Percentiles rank a stretch among this genome's conserved stretches.
Conservation (phyloP, 2,888 invertebrate species). For the Drosophila fungiperda region DNA sequence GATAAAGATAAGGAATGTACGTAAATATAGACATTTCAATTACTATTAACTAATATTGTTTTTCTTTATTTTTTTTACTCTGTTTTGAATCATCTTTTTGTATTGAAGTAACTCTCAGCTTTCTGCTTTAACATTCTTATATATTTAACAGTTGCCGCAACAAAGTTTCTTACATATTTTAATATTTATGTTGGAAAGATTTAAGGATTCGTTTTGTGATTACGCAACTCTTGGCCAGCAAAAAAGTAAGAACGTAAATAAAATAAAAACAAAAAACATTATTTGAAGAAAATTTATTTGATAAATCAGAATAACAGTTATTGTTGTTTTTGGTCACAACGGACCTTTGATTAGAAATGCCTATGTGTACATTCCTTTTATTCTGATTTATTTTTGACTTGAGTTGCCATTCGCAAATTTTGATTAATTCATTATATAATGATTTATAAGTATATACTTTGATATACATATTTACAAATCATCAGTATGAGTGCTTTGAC, state of each 20-base stretch:
- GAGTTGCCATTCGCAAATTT: conserved; percentile 16
- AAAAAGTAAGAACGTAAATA: not conserved
- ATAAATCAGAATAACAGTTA: conserved; percentile 8
- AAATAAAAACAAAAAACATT: not conserved
- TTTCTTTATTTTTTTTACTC: not conserved
- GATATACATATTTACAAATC: conserved; percentile 14
- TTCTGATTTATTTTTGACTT: not conserved
- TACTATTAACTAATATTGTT: not conserved
- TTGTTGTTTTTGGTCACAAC: conserved; percentile 6
- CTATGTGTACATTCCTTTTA: conserved; percentile 10
- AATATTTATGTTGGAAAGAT: not conserved
- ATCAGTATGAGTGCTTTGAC: conserved; percentile 1
- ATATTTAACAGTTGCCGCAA: not conserved
- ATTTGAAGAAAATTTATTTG: not conserved
- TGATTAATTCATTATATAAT: conserved; percentile 11
- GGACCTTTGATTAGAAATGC: not conserved
- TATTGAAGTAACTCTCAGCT: not conserved
- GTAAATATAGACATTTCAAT: conserved; percentile 7
- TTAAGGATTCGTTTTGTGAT: not conserved
- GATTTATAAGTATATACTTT: not conserved
- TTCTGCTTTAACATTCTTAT: not conserved
- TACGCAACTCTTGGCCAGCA: conserved; percentile 1
- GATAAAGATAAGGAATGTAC: conserved; percentile 5
- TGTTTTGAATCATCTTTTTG: not conserved
- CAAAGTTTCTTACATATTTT: not conserved